Evolutionary conservation across 2,113 vertebrate genomes (phyloP).

Genomic region (Sprattus sprattus): DNA sequence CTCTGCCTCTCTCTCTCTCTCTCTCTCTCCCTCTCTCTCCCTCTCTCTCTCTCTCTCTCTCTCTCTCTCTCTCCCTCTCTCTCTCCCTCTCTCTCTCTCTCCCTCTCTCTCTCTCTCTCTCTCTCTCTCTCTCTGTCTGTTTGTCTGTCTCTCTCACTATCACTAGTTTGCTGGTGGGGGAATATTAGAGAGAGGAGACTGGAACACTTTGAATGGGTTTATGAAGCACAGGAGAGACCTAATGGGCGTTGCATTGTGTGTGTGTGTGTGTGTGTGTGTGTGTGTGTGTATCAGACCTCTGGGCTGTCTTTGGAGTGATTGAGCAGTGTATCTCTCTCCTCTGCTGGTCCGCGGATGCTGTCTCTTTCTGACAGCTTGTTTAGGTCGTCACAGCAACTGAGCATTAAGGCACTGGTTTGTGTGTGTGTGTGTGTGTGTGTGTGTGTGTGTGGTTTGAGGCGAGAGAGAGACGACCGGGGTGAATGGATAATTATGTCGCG

Average conservation of each 20-base stretch:
- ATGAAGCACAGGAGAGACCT: too few species aligned
- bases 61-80: conserved; percentile 13
- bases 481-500: neutral
- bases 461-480: too few species aligned
- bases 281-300: too few species aligned
- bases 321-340: neutral
- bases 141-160: neutral
- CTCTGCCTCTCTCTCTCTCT: neutral
- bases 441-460: neutral
- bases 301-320: neutral
- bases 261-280: too few species aligned
- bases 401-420: neutral
- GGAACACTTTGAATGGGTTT: too few species aligned
- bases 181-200: too few species aligned
- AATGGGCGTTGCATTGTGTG: too few species aligned
- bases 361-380: neutral
- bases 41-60: neutral
- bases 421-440: too few species aligned
- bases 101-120: neutral
- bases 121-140: conserved; percentile 2
- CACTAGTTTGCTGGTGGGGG: neutral
- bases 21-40: neutral
- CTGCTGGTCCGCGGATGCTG: too few species aligned
- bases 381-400: neutral
- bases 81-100: neutral